Conservation (phyloP, 2,113 vertebrate species). For the Amblyornis subalaris region DNA sequence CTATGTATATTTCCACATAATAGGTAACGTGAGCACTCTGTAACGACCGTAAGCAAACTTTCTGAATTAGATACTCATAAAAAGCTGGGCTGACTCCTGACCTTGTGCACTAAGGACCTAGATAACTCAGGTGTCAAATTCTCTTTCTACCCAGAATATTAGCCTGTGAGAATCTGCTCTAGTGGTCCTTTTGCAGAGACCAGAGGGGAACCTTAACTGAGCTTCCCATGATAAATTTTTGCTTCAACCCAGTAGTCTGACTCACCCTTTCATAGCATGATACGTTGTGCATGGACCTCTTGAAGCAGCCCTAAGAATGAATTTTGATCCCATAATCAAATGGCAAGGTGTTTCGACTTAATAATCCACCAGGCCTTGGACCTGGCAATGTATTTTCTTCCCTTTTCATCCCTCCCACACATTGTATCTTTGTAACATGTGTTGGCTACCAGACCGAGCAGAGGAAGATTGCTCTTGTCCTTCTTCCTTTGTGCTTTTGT, state of each 20-base stretch:
- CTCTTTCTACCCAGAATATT: not conserved
- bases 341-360: not conserved
- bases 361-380: not conserved
- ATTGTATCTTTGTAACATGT: not conserved
- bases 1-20: not conserved
- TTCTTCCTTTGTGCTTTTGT: not conserved
- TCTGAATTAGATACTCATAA: not conserved
- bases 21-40: not conserved
- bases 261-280: accelerated
- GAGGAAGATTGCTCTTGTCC: not conserved
- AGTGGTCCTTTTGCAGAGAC: not conserved
- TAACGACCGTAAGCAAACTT: not conserved
- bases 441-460: not conserved
- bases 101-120: not conserved
- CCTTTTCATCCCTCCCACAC: not conserved
- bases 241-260: not conserved
- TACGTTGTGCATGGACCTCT: not conserved
- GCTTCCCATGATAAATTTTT: not conserved
- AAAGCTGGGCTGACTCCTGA: not conserved
- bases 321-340: not conserved
- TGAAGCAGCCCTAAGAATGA: not conserved
- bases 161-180: not conserved
- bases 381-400: not conserved
- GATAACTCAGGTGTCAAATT: not conserved
- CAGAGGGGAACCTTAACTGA: not conserved